Evolutionary conservation across 2,797 vertebrate species (phyloP), one percentile per base, ranked within the genome.

Genomic region (Lepilemur ruficaudatus): DNA sequence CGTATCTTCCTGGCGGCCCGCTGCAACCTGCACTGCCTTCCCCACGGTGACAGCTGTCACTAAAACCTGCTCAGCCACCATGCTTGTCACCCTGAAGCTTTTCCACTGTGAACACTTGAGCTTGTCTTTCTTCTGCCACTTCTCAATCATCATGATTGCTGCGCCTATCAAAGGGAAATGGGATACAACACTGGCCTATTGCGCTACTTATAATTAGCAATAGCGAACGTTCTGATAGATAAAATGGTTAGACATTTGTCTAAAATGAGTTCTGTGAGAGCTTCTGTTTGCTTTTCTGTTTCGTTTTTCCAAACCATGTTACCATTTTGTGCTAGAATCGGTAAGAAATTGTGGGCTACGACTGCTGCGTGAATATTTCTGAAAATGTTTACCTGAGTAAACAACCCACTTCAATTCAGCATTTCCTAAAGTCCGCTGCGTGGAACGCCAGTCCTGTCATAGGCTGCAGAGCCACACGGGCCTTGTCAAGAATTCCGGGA

Each of bases 11-110:
- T 0, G 8, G 2, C 1, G 22, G 30, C 69, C 67, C 0, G 2
- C 3, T 2, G 0, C 0, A 3, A 1, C 15, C 25, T 4, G 11
- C 5, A 5, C 4, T 0, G 4, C 65, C 28, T 28, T 4, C 7
- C 5, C 63, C 32, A 0, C 5, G 4, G 30, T 25, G 57, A 46
- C 35, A 0, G 0, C 17, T 4, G 5, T 30, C 48, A 2, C 48
- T 1, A 0, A 8, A 1, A 2, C 23, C 5, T 11, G 4, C 0
- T 32, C 12, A 0, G 70, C 17, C 28, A 0, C 35, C 22, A 18
- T 8, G 3, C 2, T 8, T 0, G 0, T 17, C 38, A 11, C 20
- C 13, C 41, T 3, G 1, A 1, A 22, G 55, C 23, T 28, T 72
- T 48, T 61, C 30, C 48, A 11, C 14, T 14, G 4, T 8, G 41